Evolutionary conservation across 1,140 invertebrate species (phyloP).

Genomic region (Lordiphosa mommai): DNA sequence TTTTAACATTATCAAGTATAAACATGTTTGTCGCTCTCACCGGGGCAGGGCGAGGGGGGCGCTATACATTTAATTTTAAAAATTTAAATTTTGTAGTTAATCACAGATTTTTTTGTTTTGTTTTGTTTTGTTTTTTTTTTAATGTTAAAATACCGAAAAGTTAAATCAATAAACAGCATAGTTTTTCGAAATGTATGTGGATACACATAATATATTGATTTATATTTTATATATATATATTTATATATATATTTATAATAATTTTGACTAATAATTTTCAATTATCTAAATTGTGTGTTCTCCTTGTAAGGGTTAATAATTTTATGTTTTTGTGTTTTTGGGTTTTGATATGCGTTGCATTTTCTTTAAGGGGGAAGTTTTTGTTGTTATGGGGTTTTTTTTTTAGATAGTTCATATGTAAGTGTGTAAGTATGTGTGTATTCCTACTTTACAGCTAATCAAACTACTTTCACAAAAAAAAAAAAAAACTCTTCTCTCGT

Average conservation of each 20-base stretch:
- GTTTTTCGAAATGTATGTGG: conserved; percentile 65
- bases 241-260: conserved; percentile 37
- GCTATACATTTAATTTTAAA: conserved; percentile 70
- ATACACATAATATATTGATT: conserved; percentile 14
- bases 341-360: conserved; percentile 75
- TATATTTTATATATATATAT: conserved; percentile 35
- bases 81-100: conserved; percentile 79
- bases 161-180: conserved; percentile 72
- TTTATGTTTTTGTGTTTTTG: conserved; percentile 25
- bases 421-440: conserved; percentile 1
- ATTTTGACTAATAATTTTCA: conserved; percentile 79
- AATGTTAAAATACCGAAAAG: conserved; percentile 62
- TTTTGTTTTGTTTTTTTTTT: conserved; percentile 74
- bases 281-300: conserved; percentile 72
- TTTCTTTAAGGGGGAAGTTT: conserved; percentile 37
- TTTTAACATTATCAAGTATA: conserved; percentile 30
- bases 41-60: no score
- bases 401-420: conserved; percentile 8
- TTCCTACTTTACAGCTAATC: background rate
- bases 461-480: background rate
- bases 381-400: conserved; percentile 24
- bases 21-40: no score
- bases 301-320: no score
- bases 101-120: conserved; percentile 66
- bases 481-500: no score